Conservation (phyloP, 2,888 invertebrate species). For the Periphyllus acericola region DNA sequence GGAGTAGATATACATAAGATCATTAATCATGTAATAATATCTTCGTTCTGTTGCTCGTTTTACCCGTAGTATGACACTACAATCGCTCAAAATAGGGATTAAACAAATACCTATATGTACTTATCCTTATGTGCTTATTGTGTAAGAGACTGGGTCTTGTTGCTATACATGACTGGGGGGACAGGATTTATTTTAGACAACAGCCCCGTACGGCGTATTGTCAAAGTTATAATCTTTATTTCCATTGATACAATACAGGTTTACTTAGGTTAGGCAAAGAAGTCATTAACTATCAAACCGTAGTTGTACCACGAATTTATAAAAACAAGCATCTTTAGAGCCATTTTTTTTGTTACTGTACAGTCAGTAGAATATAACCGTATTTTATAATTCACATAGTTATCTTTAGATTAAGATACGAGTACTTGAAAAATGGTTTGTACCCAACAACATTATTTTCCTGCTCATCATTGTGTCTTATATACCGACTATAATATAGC, state of each 20-base stretch:
- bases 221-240: conserved; percentile 9
- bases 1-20: neutral
- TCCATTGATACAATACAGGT: neutral
- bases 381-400: no score
- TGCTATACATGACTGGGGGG: neutral
- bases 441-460: no score
- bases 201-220: neutral
- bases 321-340: neutral
- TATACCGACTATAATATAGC: neutral
- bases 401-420: no score
- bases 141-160: neutral
- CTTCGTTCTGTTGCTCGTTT: neutral
- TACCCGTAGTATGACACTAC: conserved; percentile 4
- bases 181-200: conserved; percentile 39
- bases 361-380: no score
- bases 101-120: conserved; percentile 10
- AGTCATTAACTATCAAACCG: neutral
- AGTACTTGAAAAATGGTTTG: no score
- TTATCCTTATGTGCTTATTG: neutral
- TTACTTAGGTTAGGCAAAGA: neutral
- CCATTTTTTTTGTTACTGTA: no score
- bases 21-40: conserved; percentile 52
- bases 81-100: conserved; percentile 46
- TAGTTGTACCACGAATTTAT: neutral
- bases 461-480: neutral